A percentile compares a stretch with the other conserved stretches of the same genome.
These are phyloP conservation scores for Diceros bicornis DNA, from an alignment of 2,797 vertebrate genomes.

Conservation along the genomic window DNA sequence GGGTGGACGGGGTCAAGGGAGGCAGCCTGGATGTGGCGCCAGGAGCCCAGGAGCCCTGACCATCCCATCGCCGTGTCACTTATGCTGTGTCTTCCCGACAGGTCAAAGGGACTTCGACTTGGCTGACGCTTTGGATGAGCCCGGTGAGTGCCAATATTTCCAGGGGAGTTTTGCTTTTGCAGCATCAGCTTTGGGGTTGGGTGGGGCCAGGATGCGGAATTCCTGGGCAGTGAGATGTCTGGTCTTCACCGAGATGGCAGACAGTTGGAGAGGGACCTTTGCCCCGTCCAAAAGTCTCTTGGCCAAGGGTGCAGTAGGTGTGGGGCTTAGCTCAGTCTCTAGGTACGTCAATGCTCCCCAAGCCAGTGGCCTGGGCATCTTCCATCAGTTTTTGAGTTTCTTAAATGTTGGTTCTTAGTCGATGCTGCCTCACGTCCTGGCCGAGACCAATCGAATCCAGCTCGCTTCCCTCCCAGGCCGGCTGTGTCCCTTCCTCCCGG, in stretches of 20 bases:
- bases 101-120: conserved; percentile 88
- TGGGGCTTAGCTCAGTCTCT: neutral
- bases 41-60: rapidly evolving
- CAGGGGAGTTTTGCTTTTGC: no score
- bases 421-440: no score
- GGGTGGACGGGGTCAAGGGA: neutral
- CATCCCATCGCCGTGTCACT: rapidly evolving
- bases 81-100: neutral
- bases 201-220: rapidly evolving
- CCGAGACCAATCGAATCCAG: no score
- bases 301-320: neutral
- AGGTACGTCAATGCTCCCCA: neutral
- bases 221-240: neutral
- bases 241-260: neutral
- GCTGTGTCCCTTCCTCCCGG: no score
- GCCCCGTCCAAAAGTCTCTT: neutral
- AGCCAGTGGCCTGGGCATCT: no score
- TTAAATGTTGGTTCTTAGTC: no score
- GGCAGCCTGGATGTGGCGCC: no score
- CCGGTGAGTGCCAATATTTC: conserved; percentile 73
- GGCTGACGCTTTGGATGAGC: conserved; percentile 87
- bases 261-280: neutral
- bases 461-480: no score
- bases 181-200: neutral
- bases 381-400: no score